A percentile compares a stretch with the other conserved stretches of the same genome.
Evolutionary conservation across 2,888 invertebrate genomes (phyloP).

Genomic region (Thysanoteuthis rhombus): DNA sequence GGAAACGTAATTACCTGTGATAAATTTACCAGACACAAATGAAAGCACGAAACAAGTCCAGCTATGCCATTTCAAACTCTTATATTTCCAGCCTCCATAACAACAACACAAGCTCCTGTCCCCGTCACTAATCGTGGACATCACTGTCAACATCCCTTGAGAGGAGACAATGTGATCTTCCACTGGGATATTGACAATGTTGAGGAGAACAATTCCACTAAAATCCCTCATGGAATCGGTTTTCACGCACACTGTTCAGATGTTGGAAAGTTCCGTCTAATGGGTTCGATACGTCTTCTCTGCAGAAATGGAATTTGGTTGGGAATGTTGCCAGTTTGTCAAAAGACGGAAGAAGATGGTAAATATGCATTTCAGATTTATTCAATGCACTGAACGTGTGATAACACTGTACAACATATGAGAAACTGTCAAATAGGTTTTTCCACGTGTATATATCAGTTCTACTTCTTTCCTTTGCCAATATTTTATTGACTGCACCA

Average conservation of each 20-base stretch:
- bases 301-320: slow-evolving; percentile 14
- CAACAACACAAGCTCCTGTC: background rate
- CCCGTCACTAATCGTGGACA: background rate
- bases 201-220: background rate
- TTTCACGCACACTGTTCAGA: background rate
- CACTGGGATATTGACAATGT: background rate
- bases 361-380: background rate
- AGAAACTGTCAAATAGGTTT: no score
- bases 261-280: background rate
- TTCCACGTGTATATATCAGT: no score
- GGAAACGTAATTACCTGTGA: no score
- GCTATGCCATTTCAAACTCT: background rate
- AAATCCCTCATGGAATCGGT: background rate
- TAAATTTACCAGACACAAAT: no score
- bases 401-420: no score
- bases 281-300: background rate
- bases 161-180: slow-evolving; percentile 17
- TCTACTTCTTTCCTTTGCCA: no score
- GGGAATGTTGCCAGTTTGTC: slow-evolving; percentile 18
- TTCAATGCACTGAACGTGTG: no score
- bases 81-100: background rate
- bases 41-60: no score
- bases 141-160: background rate
- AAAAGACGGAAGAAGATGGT: slow-evolving; percentile 26
- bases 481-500: no score